phyloP scores from a whole-genome alignment of 2,888 invertebrate species.

The Hemaris fuciformis region DNA sequence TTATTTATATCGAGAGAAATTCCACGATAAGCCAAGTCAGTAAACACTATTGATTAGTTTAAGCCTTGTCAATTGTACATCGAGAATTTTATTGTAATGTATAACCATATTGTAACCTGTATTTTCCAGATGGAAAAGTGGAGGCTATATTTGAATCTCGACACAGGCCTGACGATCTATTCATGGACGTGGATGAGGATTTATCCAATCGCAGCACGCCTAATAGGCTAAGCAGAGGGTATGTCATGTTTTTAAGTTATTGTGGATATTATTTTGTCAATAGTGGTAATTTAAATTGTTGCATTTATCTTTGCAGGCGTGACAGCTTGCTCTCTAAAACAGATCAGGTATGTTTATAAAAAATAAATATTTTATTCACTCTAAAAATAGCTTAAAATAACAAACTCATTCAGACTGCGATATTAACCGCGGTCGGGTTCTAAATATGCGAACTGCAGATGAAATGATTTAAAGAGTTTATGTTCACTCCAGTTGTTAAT shows the following conservation, averaged over 20 bases:
- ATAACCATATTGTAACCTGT: not conserved
- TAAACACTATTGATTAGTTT: too few species aligned
- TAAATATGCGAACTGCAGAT: too few species aligned
- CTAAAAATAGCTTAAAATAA: too few species aligned
- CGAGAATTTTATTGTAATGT: too few species aligned
- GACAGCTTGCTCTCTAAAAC: slow-evolving; percentile 55
- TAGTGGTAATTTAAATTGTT: not conserved
- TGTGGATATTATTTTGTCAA: not conserved
- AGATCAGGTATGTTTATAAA: slow-evolving; percentile 51
- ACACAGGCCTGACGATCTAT: slow-evolving; percentile 51
- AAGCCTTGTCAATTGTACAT: too few species aligned
- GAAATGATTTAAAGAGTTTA: too few species aligned
- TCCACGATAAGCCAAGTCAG: too few species aligned
- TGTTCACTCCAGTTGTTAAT: too few species aligned
- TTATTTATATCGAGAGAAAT: too few species aligned
- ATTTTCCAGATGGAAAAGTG: slow-evolving; percentile 49
- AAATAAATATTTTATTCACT: too few species aligned
- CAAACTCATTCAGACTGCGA: too few species aligned
- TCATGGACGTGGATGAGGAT: slow-evolving; percentile 59
- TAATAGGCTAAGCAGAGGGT: slow-evolving; percentile 52
- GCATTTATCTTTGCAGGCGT: slow-evolving; percentile 41
- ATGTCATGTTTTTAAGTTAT: slow-evolving; percentile 1
- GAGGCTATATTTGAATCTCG: slow-evolving; percentile 49
- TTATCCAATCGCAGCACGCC: slow-evolving; percentile 64
- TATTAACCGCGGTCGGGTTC: too few species aligned